Percentiles rank a stretch among this genome's conserved stretches.
Evolutionary conservation across 2,888 invertebrate genomes (phyloP).

Genomic region (Sceliomorpha sp.): DNA sequence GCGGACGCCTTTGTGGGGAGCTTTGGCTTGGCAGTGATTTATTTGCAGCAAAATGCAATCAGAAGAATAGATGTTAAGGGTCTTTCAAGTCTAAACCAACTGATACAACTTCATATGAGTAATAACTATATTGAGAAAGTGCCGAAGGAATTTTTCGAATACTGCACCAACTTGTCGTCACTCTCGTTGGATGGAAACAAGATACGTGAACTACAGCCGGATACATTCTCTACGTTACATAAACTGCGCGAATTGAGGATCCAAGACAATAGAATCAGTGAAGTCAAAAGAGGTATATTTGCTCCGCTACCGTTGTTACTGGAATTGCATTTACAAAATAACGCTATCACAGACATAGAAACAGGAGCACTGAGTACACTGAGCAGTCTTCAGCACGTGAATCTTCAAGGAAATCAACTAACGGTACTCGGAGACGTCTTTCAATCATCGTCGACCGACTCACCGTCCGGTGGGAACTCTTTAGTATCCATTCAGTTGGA

Average conservation of each 20-base stretch:
- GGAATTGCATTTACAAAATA: conserved; percentile 93
- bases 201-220: conserved; percentile 88
- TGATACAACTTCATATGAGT: conserved; percentile 92
- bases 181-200: conserved; percentile 93
- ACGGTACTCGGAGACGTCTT: conserved; percentile 90
- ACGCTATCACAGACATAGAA: conserved; percentile 89
- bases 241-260: conserved; percentile 90
- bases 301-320: conserved; percentile 89
- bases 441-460: conserved; percentile 82
- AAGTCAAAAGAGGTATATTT: conserved; percentile 90
- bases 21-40: conserved; percentile 88
- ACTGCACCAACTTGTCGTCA: conserved; percentile 88
- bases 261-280: conserved; percentile 90
- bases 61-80: conserved; percentile 88
- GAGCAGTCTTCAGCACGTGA: conserved; percentile 90
- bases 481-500: conserved; percentile 91
- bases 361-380: conserved; percentile 90
- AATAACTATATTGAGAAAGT: conserved; percentile 92
- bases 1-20: conserved; percentile 90
- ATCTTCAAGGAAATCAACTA: conserved; percentile 91
- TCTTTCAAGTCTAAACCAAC: conserved; percentile 86
- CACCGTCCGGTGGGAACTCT: conserved; percentile 79
- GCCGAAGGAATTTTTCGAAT: conserved; percentile 88
- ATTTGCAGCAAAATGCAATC: conserved; percentile 93
- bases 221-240: conserved; percentile 88